phyloP scores from a whole-genome alignment of 2,888 invertebrate genomes.

The Argyresthia goedartella region DNA sequence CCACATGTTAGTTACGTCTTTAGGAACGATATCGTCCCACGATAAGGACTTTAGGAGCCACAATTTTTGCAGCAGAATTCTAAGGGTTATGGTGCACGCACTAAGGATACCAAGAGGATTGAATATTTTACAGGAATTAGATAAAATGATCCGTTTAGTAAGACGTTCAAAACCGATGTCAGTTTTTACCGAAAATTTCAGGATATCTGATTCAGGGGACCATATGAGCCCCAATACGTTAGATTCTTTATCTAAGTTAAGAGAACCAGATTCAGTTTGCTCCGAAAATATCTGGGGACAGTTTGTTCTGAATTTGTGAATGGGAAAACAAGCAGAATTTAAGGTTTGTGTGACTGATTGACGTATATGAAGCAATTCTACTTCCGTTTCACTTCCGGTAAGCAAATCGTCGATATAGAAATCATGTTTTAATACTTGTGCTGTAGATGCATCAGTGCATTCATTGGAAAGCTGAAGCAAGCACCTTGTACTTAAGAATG shows the following conservation, averaged over 20 bases:
- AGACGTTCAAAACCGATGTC: no score
- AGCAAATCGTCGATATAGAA: conserved; percentile 1
- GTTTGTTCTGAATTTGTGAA: neutral
- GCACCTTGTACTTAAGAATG: conserved; percentile 13
- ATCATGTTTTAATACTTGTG: conserved; percentile 13
- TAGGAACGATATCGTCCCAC: conserved; percentile 1
- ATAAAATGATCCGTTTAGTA: neutral
- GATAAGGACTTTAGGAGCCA: neutral
- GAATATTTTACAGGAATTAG: neutral
- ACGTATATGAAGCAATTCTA: conserved; percentile 7
- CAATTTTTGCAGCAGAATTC: conserved; percentile 3
- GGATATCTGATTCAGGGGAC: no score
- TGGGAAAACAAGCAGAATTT: conserved; percentile 23
- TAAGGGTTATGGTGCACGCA: neutral
- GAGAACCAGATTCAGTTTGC: no score
- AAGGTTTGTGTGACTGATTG: conserved; percentile 19
- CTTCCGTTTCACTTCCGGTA: conserved; percentile 12
- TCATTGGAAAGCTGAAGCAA: conserved; percentile 16
- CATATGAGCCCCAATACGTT: no score
- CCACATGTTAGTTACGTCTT: neutral
- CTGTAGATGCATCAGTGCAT: conserved; percentile 19
- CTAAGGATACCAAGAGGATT: neutral
- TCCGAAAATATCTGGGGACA: no score
- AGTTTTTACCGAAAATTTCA: no score
- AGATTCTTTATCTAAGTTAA: no score